Evolutionary conservation across 2,797 vertebrate species (phyloP), one percentile per base, ranked within the genome.

Genomic region (Orestias chungarensis): DNA sequence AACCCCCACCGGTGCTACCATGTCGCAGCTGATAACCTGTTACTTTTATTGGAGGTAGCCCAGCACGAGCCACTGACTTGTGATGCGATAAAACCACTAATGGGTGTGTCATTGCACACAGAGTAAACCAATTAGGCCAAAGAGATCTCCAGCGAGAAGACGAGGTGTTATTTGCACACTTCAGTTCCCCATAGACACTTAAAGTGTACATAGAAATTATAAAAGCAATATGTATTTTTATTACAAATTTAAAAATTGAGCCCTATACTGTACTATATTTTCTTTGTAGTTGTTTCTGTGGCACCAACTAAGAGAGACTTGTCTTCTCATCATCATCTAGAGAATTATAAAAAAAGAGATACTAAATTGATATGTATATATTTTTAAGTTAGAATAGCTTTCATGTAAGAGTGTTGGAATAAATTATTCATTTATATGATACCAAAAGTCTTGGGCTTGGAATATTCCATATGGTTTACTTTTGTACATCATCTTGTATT

Each of bases 101-200:
- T 85, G 79, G 89, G 87, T 52, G 72, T 89, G 87, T 91, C 88
- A 82, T 69, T 82, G 85, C 66, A 72, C 81, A 89, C 86, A 92
- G 87, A 88, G 89, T 91, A 93, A 94, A 95, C 94, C 92, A 94
- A 91, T 94, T 93, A 93, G 89, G 83, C 83, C 68, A 50, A 20
- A 55, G 73, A 27, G 78, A 71, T 85, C 91, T 85, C 91, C 6
- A 23, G 90, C 88, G 92, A 89, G 78, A 61, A 44, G 6, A 42
- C 47, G 70, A 65, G 68, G 46, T 81, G 72, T 68, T 74, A 68
- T 66, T 82, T 82, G 59, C 80, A 59, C 42, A 68, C 68, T 62
- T 38, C 73, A 82, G 83, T 50, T 88, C 90, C 89, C 91, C 46
- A 27, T 66, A 88, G 90, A 81, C 77, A 73, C 47, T 78, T 88